Percentiles rank a stretch among this genome's conserved stretches.
These are phyloP conservation scores for Chalcosyrphus nemorum DNA, from an alignment of 2,888 invertebrate genomes.

Conservation along the genomic window DNA sequence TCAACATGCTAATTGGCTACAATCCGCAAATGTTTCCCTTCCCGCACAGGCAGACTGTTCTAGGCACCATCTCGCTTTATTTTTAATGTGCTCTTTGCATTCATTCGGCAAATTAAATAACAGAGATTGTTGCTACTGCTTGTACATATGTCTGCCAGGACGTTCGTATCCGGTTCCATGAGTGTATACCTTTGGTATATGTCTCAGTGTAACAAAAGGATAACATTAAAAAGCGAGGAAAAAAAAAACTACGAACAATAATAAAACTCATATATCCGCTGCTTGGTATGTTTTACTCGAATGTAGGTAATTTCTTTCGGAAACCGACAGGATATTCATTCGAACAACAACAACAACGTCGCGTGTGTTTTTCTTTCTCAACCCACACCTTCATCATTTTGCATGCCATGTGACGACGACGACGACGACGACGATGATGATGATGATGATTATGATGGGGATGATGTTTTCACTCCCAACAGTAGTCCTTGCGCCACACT, in stretches of 20 bases:
- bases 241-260: background rate
- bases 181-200: background rate
- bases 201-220: background rate
- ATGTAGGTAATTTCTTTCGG: conserved; percentile 29
- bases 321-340: conserved; percentile 18
- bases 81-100: conserved; percentile 1
- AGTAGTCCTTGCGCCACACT: background rate
- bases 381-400: background rate
- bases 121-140: background rate
- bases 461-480: background rate
- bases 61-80: background rate
- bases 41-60: background rate
- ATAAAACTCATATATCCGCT: conserved; percentile 11
- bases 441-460: conserved; percentile 1
- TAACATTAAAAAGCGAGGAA: background rate
- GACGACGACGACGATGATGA: background rate
- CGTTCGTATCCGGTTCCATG: background rate
- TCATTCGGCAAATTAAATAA: conserved; percentile 17
- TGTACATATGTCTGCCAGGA: background rate
- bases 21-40: background rate
- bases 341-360: conserved; percentile 1
- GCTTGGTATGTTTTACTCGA: background rate
- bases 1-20: background rate
- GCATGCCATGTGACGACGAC: background rate
- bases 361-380: too few species aligned